Evolutionary conservation across 2,888 invertebrate species (phyloP), one percentile per base, ranked within the genome.

Genomic region (Creontiades dilutus): DNA sequence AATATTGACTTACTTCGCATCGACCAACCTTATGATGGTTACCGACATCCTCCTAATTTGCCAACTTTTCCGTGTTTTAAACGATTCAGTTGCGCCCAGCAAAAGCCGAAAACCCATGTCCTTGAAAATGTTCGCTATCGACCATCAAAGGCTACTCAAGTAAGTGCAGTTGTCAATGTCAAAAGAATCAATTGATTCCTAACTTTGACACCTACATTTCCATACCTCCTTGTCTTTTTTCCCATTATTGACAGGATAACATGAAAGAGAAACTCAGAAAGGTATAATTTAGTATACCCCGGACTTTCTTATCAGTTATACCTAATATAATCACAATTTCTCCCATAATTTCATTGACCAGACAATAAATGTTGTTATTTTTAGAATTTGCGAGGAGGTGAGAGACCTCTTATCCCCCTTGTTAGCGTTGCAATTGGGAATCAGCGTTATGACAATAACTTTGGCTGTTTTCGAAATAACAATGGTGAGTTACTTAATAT

Each of bases 391-490:
- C 37, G 75, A 19, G 3, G 89, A 81, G 37, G 68, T 89, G 46
- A 57, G 82, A 82, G 82, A 89, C 2, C 61, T 89, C 9, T 57
- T 89, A 12, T 89, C 89, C 13, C 89, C 89, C 23, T 19, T 89
- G 0, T 28, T 89, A 28, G 89, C 89, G 1, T 13, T 89, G 14
- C 89, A 89, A 68, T 48, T 89, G 81, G 61, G 28, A 0, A 52
- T 89, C 47, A 89, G 89, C 47, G 47, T 68, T 0, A 81, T 89
- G n/a, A 89, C 89, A 3, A 89, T 89, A 11, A 68, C 78, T 47
- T 46, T 89, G 61, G 89, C 89, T 19, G 68, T 81, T 37, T 89
- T 61, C 27, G 89, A 89, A 82, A 89, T 89, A n/a, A 89, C 82
- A 37, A 89, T 89, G 89, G 89, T 89, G 47, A 19, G 78, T 80